phyloP scores from a whole-genome alignment of 2,888 invertebrate species.

The Autographa gamma region DNA sequence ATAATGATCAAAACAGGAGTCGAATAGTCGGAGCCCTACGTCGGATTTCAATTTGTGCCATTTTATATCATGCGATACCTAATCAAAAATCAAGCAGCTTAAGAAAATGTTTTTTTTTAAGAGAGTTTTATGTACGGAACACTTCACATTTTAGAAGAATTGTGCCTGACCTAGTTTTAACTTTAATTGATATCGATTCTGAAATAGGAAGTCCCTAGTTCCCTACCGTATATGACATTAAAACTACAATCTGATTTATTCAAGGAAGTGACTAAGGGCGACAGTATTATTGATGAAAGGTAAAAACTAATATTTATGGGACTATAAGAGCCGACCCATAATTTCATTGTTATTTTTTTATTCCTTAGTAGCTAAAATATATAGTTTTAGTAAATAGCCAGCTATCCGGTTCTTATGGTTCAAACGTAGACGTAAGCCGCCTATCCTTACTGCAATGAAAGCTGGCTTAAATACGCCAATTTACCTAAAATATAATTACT shows the following conservation, averaged over 20 bases:
- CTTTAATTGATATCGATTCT: slow-evolving; percentile 6
- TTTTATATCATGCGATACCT: neutral
- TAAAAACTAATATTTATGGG: neutral
- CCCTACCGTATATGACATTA: neutral
- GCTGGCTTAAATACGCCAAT: too few species aligned
- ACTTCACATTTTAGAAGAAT: neutral
- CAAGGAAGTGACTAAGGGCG: slow-evolving; percentile 2
- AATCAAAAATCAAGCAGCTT: neutral
- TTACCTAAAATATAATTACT: too few species aligned
- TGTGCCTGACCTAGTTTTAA: neutral
- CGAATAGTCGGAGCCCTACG: neutral
- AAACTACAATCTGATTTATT: neutral
- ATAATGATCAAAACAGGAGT: neutral
- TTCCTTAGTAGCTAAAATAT: too few species aligned
- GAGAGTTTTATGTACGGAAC: neutral
- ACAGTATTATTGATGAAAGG: slow-evolving; percentile 1
- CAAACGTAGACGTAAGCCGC: too few species aligned
- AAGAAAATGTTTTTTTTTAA: neutral
- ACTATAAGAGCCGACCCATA: too few species aligned
- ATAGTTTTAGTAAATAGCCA: too few species aligned
- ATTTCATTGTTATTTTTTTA: too few species aligned
- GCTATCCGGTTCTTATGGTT: too few species aligned
- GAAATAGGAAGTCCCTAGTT: neutral
- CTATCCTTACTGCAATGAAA: too few species aligned
- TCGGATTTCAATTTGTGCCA: neutral